Base-by-base conservation (phyloP, 2,888 invertebrate species). In the Formica aserva region DNA sequence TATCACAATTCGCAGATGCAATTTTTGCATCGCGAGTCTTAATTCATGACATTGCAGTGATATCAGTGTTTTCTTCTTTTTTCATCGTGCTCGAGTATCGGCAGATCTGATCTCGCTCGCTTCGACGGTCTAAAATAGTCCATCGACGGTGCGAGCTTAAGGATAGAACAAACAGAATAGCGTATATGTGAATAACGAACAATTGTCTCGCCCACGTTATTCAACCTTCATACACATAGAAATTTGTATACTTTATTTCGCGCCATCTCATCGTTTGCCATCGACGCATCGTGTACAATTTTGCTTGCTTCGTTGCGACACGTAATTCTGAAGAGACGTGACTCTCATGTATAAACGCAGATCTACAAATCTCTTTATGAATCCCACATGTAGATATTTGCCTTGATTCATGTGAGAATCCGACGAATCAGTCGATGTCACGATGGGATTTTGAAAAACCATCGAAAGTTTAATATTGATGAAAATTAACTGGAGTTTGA, bases 131-230 rank as follows among this genome's bases (percentile, higher is more conserved):
- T 52, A 2, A 48, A 8, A 48, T 41, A 63, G 62, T 57, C 48
- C 57, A 48, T 80, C 80, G 48, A 22, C 45, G 82, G 69, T 63
- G 45, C 71, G 67, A 86, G 83, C 86, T 86, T 84, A 82, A 67
- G 80, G 55, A 29, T 60, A 35, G 48, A 9, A 60, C 78, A 85
- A 82, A 83, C 52, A 52, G 52, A 52, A 52, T 62, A 77, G 72
- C 45, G 71, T 71, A 63, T 45, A 76, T 32, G 38, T 62, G 26
- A 57, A 81, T 65, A 76, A 45, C 57, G 32, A 76, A 22, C 45
- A 76, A 29, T 38, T 29, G 35, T 41, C 29, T 29, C 67, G 62
- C 67, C 85, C 35, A 89, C 84, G 81, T 66, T 9, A 48, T 11
- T 55, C 67, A 65, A 48, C 11, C 52, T n/a, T 76, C 67, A 71